Evolutionary conservation across 2,113 vertebrate genomes (phyloP).

Genomic region (Solea solea): DNA sequence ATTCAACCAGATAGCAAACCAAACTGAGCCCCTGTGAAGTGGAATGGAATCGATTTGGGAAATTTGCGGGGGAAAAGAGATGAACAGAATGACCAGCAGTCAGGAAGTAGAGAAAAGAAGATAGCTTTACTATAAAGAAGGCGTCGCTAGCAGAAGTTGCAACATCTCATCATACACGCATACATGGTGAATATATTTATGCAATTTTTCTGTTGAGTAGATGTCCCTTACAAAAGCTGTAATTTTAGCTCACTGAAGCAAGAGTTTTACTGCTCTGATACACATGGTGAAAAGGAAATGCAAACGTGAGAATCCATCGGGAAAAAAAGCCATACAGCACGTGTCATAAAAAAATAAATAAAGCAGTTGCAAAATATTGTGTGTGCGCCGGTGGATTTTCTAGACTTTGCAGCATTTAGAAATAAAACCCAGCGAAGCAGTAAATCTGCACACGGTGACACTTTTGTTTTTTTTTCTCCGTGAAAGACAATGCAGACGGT

Average conservation of each 20-base stretch:
- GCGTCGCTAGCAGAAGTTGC: constrained; percentile 81
- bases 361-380: constrained; percentile 15
- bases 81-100: constrained; percentile 44
- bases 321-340: constrained; percentile 57
- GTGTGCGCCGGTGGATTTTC: constrained; percentile 30
- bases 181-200: constrained; percentile 81
- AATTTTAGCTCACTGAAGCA: constrained; percentile 71
- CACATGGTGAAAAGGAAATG: constrained; percentile 61
- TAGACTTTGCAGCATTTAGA: constrained; percentile 53
- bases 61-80: not conserved
- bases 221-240: constrained; percentile 78
- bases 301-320: constrained; percentile 46
- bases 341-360: constrained; percentile 36
- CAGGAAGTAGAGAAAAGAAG: constrained; percentile 80
- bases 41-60: too few species aligned
- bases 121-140: constrained; percentile 86
- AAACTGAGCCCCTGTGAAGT: too few species aligned
- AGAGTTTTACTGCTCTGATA: constrained; percentile 67
- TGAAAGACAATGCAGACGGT: constrained; percentile 25
- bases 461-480: constrained; percentile 3
- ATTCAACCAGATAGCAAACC: too few species aligned
- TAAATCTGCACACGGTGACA: constrained; percentile 30
- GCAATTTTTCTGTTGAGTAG: constrained; percentile 67
- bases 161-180: constrained; percentile 83
- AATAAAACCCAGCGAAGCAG: constrained; percentile 24